These are phyloP conservation scores for Drosophila koepferae DNA, from an alignment of 2,888 invertebrate species.

Conservation along the genomic window DNA sequence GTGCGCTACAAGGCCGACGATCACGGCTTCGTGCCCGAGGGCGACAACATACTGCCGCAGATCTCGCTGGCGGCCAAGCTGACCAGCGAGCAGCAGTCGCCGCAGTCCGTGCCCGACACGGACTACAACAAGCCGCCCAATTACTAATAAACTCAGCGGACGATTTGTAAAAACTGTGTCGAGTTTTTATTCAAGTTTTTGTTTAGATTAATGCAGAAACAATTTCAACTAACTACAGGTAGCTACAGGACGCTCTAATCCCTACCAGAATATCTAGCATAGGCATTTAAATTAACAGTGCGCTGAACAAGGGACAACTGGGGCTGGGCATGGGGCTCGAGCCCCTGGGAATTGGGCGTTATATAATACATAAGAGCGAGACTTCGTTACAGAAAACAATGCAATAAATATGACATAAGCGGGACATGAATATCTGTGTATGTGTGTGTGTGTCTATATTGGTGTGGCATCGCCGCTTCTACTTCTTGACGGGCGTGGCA, in stretches of 20 bases:
- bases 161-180: neutral
- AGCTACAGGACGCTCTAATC: constrained; percentile 34
- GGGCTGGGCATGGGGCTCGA: neutral
- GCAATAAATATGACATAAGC: constrained; percentile 70
- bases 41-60: constrained; percentile 76
- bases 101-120: constrained; percentile 40
- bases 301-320: neutral
- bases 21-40: constrained; percentile 84
- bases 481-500: constrained; percentile 69
- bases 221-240: constrained; percentile 77
- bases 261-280: constrained; percentile 33
- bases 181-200: constrained; percentile 22
- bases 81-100: constrained; percentile 61
- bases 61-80: constrained; percentile 79
- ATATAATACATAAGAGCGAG: constrained; percentile 67
- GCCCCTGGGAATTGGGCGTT: constrained; percentile 23
- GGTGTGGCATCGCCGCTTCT: constrained; percentile 4
- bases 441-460: neutral
- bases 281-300: constrained; percentile 40
- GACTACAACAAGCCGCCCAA: constrained; percentile 59
- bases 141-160: constrained; percentile 12
- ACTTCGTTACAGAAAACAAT: constrained; percentile 66
- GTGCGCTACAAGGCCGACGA: constrained; percentile 83
- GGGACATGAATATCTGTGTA: constrained; percentile 7
- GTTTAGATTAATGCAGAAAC: constrained; percentile 68